Evolutionary conservation across 2,888 invertebrate species (phyloP), one percentile per base, ranked within the genome.

Genomic region (Drosophila yooni): DNA sequence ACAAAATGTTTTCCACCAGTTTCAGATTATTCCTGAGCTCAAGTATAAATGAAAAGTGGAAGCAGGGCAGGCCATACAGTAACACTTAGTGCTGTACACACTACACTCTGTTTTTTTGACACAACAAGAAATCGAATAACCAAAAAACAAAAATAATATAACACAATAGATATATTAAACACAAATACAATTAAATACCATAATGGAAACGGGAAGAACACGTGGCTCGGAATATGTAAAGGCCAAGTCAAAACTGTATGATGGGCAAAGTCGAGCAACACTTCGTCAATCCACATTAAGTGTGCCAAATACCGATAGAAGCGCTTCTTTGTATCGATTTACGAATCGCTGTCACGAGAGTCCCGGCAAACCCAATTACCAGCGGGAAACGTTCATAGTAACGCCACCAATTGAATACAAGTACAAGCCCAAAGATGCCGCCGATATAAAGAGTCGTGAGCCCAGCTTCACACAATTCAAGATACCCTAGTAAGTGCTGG

Each of bases 401-500:
- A 0, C n/a, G 8, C 2, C 34, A 0, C 3, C 21, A 0, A 2
- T 2, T 1, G 11, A 43, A 1, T 1, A 3, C 1, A 68, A 69
- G 13, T 58, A 61, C 18, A 29, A 1, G n/a, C 33, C 36, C 0
- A 8, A 63, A 1, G 81, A 83, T 48, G 27, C 4, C 0, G 31
- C 53, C 5, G 76, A 80, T 38, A 1, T 51, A 0, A 3, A 8
- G 1, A 65, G 60, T 51, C 51, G 54, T 0, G 29, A 53, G 11
- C 81, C 81, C 8, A 82, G 84, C 46, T 82, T 38, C 18, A 8
- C 48, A 6, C 66, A 70, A 25, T 81, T 82, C 40, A 60, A 54
- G 36, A 62, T 84, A 27, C 75, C 70, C 33, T 83, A 77, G 81
- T 81, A 52, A 80, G 81, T 70, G 18, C 1, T n/a, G 5, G 10